These are phyloP conservation scores for Diachrysia chrysitis DNA, from an alignment of 2,888 invertebrate genomes.

Conservation along the genomic window DNA sequence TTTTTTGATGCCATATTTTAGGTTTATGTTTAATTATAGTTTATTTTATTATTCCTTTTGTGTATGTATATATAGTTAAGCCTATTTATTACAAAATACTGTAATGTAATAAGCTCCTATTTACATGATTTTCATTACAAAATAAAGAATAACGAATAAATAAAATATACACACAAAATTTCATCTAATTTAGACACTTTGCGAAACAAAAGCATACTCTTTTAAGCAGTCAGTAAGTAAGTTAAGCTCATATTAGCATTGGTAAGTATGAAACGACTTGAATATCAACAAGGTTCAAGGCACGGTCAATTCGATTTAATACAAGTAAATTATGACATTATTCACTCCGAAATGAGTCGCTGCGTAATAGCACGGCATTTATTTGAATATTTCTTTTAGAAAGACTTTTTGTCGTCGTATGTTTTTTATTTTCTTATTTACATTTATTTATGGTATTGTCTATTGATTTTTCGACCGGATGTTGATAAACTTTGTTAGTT, in stretches of 20 bases:
- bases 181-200: background rate
- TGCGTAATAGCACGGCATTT: conserved; percentile 39
- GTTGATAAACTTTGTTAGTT: too few relatives aligned
- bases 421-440: background rate
- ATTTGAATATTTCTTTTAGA: conserved; percentile 37
- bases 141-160: background rate
- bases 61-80: too few relatives aligned
- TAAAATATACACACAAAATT: background rate
- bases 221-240: conserved; percentile 15
- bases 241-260: conserved; percentile 46
- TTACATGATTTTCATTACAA: too few relatives aligned
- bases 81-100: too few relatives aligned
- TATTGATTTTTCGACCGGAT: too few relatives aligned
- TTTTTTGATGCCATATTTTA: too few relatives aligned
- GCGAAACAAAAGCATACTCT: conserved; percentile 19
- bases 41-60: too few relatives aligned
- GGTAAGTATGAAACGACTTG: conserved; percentile 57
- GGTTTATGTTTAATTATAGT: too few relatives aligned
- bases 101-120: too few relatives aligned
- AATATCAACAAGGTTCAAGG: conserved; percentile 70
- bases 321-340: conserved; percentile 66
- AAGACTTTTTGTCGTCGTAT: background rate
- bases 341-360: conserved; percentile 50
- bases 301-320: conserved; percentile 74
- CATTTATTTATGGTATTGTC: too few relatives aligned